phyloP scores from a whole-genome alignment of 2,797 vertebrate species.

The Sebastes ruberrimus region DNA sequence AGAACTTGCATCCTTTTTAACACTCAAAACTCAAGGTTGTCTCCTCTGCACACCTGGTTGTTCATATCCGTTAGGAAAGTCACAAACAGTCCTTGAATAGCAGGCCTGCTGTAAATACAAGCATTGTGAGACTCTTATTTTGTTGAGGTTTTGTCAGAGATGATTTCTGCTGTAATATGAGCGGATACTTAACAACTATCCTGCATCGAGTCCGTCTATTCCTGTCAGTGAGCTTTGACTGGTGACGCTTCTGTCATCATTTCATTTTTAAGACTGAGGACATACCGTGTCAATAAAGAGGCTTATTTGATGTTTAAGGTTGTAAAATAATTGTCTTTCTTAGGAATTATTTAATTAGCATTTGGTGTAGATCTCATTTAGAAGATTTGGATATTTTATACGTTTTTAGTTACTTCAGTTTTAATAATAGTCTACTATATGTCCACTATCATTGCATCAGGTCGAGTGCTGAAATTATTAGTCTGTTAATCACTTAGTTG shows the following conservation, averaged over 20 bases:
- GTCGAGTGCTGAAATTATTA: neutral
- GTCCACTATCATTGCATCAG: neutral
- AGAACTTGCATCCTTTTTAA: too few relatives aligned
- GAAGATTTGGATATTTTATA: neutral
- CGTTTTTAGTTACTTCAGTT: neutral
- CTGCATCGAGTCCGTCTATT: neutral
- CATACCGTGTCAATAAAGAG: fast-evolving
- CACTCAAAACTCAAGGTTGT: neutral
- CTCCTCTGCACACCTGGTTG: too few relatives aligned
- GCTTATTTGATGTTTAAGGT: too few relatives aligned
- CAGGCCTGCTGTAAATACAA: too few relatives aligned
- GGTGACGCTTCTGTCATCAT: neutral
- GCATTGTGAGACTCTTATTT: fast-evolving
- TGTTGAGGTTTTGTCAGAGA: neutral
- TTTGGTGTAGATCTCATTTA: neutral
- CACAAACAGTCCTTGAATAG: too few relatives aligned
- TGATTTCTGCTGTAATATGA: neutral
- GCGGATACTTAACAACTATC: neutral
- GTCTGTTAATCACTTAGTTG: neutral
- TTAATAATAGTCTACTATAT: neutral
- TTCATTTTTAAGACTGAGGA: neutral
- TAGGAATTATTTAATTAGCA: neutral
- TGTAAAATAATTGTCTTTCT: neutral
- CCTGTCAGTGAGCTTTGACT: neutral
- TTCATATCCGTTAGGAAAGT: too few relatives aligned